Base-by-base conservation (phyloP, 2,797 vertebrate genomes). In the Molothrus aeneus region DNA sequence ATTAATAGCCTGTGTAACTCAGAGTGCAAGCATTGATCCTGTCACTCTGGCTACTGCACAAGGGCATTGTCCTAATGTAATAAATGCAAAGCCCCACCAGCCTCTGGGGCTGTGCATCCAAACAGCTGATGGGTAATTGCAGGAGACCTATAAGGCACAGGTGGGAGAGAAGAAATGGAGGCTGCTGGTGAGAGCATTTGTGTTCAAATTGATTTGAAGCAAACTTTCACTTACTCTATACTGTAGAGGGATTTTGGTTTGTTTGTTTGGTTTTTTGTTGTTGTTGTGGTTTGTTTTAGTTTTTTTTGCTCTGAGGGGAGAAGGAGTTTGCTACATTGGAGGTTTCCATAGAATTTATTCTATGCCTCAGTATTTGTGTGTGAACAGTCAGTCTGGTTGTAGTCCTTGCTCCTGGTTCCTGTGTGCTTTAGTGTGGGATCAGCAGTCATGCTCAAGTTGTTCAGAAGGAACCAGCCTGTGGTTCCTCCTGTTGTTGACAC, bases 91-190 rank as follows among this genome's bases (percentile, higher is more conserved):
- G 84, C 32, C 50, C 74, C 57, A 31, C 38, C 6, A 42, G 68
- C 69, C 61, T 97, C 88, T 64, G 42, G 80, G 64, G 61, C 73
- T 93, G 4, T 65, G 34, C 92, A 61, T 91, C 95, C 86, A 80
- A 96, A 95, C 65, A 97, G 75, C 78, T 80, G 74, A 80, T 78
- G 56, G 85, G 80, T 94, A 96, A 96, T 97, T 97, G 93, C 69
- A 86, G 57, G 61, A 80, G 57, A 94, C 63, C 53, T 88, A 34
- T 68, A 92, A 94, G 64, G 71, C 53, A 56, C 48, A 90, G 80
- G 65, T 13, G 28, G 28, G 29, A 17, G 5, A 28, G 18, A 1
- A 80, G 86, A 72, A 81, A 77, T 92, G 86, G 48, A 79, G 31
- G 36, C n/a, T 12, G n/a, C 75, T 87, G 63, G 80, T 91, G 93